Base-by-base conservation (phyloP, 2,113 vertebrate genomes). In the Ctenodactylus gundi region DNA sequence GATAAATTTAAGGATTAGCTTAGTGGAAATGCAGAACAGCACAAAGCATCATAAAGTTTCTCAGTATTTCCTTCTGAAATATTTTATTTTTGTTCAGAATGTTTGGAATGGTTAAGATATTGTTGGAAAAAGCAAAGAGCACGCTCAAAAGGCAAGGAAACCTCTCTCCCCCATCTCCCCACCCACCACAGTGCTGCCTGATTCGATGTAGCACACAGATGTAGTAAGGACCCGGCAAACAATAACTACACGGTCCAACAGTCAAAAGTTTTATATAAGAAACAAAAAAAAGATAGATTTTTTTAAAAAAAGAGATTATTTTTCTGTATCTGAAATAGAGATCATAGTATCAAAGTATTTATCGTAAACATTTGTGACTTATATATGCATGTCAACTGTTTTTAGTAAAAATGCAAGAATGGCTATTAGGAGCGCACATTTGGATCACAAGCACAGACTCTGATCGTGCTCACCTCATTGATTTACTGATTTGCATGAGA, bases 281-380 rank as follows among this genome's bases (percentile, higher is more conserved):
- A 70, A 29, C 78, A 67, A 60, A 86, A 80, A 67, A 57, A 89
- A 92, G 92, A 92, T 89, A 85, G 89, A 41, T 78, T 91, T 62
- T 70, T 80, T 84, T 23, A 95, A 90, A 84, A 94, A 51, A 94
- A 31, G 46, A 29, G 4, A 51, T 41, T 73, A 62, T 93, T 92
- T 80, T 25, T 75, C 39, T 91, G 10, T 62, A 21, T 73, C 11
- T 95, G 60, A 90, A 92, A 82, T 65, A 65, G 36, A 93, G 73
- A 72, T 18, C 1, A 29, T 75, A 88, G 15, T 81, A 7, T 58
- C 34, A 91, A 94, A 88, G 64, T 77, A 65, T 9, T 70, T 84
- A 55, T 6, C 36, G 20, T 34, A 83, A 92, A 76, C 1, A 20
- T 60, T 90, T 80, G 23, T 2, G 80, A 77, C 62, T 68, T 77